Evolutionary conservation across 2,797 vertebrate species (phyloP), one percentile per base, ranked within the genome.

Genomic region (Pseudochirops cupreus): DNA sequence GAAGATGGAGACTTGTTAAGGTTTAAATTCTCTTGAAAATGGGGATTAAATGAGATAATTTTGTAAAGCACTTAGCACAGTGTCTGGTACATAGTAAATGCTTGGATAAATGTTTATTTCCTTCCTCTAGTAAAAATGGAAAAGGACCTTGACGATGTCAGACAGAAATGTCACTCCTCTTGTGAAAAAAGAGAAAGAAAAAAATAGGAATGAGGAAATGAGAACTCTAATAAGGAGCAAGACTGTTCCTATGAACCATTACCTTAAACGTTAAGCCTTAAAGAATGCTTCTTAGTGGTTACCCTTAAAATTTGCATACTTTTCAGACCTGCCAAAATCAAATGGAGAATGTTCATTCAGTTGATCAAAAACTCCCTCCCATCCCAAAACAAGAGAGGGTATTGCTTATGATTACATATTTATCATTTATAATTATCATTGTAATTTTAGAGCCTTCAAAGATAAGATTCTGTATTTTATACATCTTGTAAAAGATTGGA

Each of bases 341-440:
- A 97, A 93, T 91, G 50, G 52, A 90, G 24, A 18, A 29, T 90
- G 95, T 93, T 92, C 90, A 95, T 91, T 89, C 58, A 94, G 93
- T 5, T 29, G 57, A 52, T 58, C 90, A 90, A 94, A 57, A 95
- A 31, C 16, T 18, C 62, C 18, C 57, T 29, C 57, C 58, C 29
- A 12, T 5, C 16, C 33, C 16, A n/a, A 92, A 62, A 56, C 4
- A 50, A 89, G 67, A 90, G 74, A 93, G 28, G 74, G 62, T 21
- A 56, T 55, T 56, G 39, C 29, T 97, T 94, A 74, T 90, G 53
- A 53, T 53, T 53, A 53, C 10, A 53, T 53, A 53, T 53, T 53
- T 53, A 53, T 53, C 7, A 53, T 53, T 53, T 53, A 52, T 52
- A 52, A 52, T 52, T 94, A 74, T 90, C 39, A 91, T 90, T 92